Evolutionary conservation across 23 tunicate species (phyloP).

Genomic region (Phallusia fumigata): DNA sequence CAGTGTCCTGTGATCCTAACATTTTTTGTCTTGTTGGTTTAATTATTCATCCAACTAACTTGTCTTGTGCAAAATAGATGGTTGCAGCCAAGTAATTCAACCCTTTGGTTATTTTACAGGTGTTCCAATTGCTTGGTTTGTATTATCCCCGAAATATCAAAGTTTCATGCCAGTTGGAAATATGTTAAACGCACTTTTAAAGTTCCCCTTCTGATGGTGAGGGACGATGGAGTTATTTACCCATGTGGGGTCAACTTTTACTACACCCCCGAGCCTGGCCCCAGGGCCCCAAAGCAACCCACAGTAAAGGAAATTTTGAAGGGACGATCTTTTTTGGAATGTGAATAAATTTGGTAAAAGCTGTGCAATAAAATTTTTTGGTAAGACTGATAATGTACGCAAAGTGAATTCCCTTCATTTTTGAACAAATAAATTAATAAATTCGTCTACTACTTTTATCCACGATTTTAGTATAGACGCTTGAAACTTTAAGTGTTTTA

Average conservation of each 20-base stretch:
- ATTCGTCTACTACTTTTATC: too few relatives aligned
- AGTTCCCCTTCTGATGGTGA: conserved; percentile 71
- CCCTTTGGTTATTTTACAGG: too few relatives aligned
- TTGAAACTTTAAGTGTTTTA: too few relatives aligned
- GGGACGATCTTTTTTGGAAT: conserved; percentile 27
- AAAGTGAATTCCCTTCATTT: too few relatives aligned
- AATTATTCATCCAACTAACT: too few relatives aligned
- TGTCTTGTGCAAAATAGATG: too few relatives aligned
- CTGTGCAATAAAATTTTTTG: neutral
- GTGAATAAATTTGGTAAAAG: neutral
- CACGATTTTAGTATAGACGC: too few relatives aligned
- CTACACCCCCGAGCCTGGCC: conserved; percentile 77
- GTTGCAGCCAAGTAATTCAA: too few relatives aligned
- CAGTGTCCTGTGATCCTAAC: too few relatives aligned
- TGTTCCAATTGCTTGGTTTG: conserved; percentile 66
- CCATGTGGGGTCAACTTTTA: conserved; percentile 86
- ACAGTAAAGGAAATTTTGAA: conserved; percentile 68
- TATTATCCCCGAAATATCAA: conserved; percentile 60
- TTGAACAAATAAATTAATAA: too few relatives aligned
- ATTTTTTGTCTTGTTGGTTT: too few relatives aligned
- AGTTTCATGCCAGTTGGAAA: conserved; percentile 68
- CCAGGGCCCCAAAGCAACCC: conserved; percentile 37
- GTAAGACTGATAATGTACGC: too few relatives aligned
- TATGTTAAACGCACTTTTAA: conserved; percentile 60
- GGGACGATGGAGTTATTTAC: conserved; percentile 89